Evolutionary conservation across 2,888 invertebrate species (phyloP).

Genomic region (Agrotis clavis): DNA sequence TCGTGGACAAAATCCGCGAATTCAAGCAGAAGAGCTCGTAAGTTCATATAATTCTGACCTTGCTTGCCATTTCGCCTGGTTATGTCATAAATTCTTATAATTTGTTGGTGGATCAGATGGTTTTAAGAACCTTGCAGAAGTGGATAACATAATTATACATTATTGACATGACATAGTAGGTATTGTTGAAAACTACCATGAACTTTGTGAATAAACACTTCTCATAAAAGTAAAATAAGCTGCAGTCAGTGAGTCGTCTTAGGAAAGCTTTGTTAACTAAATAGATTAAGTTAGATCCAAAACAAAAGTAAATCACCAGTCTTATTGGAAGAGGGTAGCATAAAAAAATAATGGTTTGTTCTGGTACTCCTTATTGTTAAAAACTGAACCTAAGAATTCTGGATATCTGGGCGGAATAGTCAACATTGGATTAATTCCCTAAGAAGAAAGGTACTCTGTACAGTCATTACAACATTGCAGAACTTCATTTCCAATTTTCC

Average conservation of each 20-base stretch:
- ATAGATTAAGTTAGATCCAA: neutral
- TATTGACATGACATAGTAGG: neutral
- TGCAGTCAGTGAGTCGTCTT: neutral
- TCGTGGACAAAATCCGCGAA: slow-evolving; percentile 97
- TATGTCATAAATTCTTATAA: slow-evolving; percentile 10
- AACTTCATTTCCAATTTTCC: slow-evolving; percentile 52
- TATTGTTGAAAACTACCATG: neutral
- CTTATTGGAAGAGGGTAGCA: neutral
- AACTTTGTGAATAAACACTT: neutral
- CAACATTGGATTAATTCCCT: no score
- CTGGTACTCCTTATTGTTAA: neutral
- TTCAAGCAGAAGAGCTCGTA: slow-evolving; percentile 97
- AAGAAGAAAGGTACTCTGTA: neutral
- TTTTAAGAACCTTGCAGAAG: neutral
- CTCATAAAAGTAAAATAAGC: no score
- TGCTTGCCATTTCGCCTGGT: slow-evolving; percentile 1
- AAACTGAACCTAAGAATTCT: no score
- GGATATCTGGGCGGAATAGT: no score
- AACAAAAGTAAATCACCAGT: neutral
- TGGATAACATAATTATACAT: neutral
- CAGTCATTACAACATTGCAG: neutral
- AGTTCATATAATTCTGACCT: slow-evolving; percentile 78
- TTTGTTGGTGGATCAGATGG: no score
- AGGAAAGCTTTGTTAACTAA: neutral
- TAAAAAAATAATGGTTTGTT: no score